These are phyloP conservation scores for Antennarius striatus DNA, from an alignment of 2,113 vertebrate species.

Conservation along the genomic window DNA sequence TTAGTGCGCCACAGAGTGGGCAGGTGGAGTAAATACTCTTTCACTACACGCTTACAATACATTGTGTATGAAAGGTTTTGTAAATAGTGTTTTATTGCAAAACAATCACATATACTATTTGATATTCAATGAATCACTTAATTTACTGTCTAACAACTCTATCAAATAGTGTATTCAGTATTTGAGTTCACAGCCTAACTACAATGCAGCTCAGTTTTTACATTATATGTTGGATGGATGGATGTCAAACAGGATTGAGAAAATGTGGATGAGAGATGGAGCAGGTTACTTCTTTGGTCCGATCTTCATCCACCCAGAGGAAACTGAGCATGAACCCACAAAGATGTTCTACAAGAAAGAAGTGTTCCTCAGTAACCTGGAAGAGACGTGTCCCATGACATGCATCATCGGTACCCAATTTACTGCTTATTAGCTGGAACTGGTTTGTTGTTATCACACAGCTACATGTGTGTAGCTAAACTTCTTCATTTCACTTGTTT, in stretches of 20 bases:
- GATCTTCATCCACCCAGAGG: conserved; percentile 98
- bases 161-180: too few species aligned
- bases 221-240: too few species aligned
- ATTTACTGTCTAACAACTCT: too few species aligned
- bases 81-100: too few species aligned
- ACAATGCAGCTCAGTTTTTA: too few species aligned
- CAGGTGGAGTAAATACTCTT: conserved; percentile 78
- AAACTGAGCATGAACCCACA: conserved; percentile 97
- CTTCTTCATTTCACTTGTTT: not conserved
- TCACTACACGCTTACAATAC: not conserved
- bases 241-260: conserved; percentile 81
- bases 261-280: conserved; percentile 97
- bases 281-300: conserved; percentile 97
- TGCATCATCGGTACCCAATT: conserved; percentile 89
- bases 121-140: too few species aligned
- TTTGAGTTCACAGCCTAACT: too few species aligned
- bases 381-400: conserved; percentile 96
- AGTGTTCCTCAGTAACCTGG: conserved; percentile 97
- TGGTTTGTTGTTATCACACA: not conserved
- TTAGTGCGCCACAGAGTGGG: conserved; percentile 93
- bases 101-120: too few species aligned
- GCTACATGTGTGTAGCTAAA: not conserved
- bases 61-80: too few species aligned
- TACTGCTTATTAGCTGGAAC: not conserved
- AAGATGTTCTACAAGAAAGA: conserved; percentile 99